phyloP scores from a whole-genome alignment of 2,113 vertebrate genomes.

The Gambusia holbrooki region DNA sequence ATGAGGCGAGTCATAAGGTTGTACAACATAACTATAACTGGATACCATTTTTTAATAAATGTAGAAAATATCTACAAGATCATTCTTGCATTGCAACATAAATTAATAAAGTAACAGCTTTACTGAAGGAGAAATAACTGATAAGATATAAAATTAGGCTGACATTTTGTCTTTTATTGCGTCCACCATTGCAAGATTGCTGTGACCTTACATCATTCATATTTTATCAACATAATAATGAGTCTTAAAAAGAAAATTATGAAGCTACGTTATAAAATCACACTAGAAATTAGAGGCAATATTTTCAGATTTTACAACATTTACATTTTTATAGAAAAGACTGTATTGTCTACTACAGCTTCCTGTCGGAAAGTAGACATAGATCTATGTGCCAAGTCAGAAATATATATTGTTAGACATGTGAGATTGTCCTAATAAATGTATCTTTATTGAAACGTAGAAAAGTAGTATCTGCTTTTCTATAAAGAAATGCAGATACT shows the following conservation, averaged over 20 bases:
- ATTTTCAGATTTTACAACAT: neutral
- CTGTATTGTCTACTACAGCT: neutral
- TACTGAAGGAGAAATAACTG: neutral
- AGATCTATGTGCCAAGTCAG: neutral
- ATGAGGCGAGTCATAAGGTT: slow-evolving; percentile 5
- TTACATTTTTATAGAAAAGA: neutral
- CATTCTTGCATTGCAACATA: neutral
- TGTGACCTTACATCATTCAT: neutral
- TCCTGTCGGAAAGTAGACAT: neutral
- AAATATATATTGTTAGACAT: neutral
- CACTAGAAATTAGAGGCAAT: too few relatives aligned
- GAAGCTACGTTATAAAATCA: neutral
- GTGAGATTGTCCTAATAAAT: neutral
- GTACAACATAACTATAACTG: neutral
- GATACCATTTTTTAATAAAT: neutral
- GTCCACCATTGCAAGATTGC: neutral
- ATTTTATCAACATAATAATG: too few relatives aligned
- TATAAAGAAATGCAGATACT: neutral
- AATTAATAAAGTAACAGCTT: neutral
- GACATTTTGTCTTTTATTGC: neutral
- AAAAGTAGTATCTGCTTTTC: neutral
- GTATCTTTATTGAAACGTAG: neutral
- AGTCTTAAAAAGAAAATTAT: neutral
- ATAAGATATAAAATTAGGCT: neutral
- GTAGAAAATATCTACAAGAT: too few relatives aligned